These are phyloP conservation scores for Pedicia rivosa DNA, from an alignment of 2,888 invertebrate genomes.

Conservation along the genomic window DNA sequence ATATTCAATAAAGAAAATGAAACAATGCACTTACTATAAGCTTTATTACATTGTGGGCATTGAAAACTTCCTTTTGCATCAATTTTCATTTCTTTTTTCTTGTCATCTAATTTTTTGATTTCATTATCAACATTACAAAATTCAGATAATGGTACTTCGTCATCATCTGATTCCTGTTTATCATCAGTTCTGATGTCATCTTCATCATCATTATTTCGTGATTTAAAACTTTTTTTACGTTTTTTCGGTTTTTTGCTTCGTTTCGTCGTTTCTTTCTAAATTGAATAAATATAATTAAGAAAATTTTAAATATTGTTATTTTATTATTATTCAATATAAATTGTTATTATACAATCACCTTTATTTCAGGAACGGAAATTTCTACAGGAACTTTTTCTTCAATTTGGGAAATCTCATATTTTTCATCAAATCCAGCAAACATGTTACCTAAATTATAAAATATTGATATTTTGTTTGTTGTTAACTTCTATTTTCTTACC, in stretches of 20 bases:
- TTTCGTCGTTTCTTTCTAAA: not conserved
- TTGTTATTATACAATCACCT: too few relatives aligned
- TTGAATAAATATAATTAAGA: not conserved
- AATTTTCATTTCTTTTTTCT: not conserved
- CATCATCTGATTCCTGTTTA: not conserved
- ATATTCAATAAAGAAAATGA: not conserved
- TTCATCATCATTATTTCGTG: not conserved
- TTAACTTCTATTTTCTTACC: too few relatives aligned
- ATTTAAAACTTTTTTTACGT: not conserved
- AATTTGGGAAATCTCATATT: too few relatives aligned
- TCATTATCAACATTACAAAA: not conserved
- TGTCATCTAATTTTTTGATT: not conserved
- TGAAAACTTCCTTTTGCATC: too few relatives aligned
- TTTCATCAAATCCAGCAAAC: too few relatives aligned
- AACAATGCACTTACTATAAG: not conserved
- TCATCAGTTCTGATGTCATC: not conserved
- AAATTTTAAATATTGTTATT: not conserved
- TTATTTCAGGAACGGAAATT: too few relatives aligned
- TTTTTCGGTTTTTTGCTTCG: not conserved
- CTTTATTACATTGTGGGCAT: not conserved
- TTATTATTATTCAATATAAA: too few relatives aligned
- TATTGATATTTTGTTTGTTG: too few relatives aligned
- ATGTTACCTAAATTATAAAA: too few relatives aligned
- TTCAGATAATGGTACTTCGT: conserved; percentile 1
- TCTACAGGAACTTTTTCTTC: too few relatives aligned